Evolutionary conservation across 1,140 invertebrate genomes (phyloP), one percentile per base, ranked within the genome.

Genomic region (Ceratina australensis): DNA sequence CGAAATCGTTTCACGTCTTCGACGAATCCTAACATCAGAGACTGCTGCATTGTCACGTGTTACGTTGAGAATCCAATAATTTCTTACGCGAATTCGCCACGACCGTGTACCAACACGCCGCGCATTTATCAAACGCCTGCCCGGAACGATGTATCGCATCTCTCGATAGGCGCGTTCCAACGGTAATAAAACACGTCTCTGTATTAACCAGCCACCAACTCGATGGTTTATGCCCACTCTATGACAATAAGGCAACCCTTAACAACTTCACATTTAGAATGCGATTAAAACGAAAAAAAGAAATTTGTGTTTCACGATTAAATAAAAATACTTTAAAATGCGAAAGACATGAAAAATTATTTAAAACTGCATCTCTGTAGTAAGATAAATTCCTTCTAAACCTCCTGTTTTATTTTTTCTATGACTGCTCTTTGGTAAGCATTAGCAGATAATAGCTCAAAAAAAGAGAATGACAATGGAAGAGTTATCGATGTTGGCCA

Each of bases 221-320:
- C 50, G 63, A 75, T 79, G 60, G 64, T 78, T 85, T 79, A 78
- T 71, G 71, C 33, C 13, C 28, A 28, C 20, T 47, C 65, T 80
- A 74, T 69, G 75, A 85, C 82, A 84, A 84, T 81, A 63, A 78
- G 74, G 68, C 73, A 67, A 59, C 49, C 50, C 47, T 42, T 42
- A 57, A 74, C 69, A 76, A 83, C 54, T 54, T 60, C n/a, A 3
- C 12, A n/a, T 8, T 22, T 18, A 2, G 57, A 22, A 10, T 1
- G 54, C 16, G 18, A 18, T 10, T 3, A n/a, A 28, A n/a, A 49
- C 22, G 47, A 24, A 33, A 22, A 12, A 42, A 42, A 42, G 33
- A 42, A 42, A 3, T 33, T 5, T 42, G 33, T 0, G 5, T 42
- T 10, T 42, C 33, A 10, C 33, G n/a, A n/a, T n/a, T n/a, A n/a